Percentiles rank a stretch among this genome's conserved stretches.
Evolutionary conservation across 2,888 invertebrate species (phyloP).

Genomic region (Alloscopus bannaensis): DNA sequence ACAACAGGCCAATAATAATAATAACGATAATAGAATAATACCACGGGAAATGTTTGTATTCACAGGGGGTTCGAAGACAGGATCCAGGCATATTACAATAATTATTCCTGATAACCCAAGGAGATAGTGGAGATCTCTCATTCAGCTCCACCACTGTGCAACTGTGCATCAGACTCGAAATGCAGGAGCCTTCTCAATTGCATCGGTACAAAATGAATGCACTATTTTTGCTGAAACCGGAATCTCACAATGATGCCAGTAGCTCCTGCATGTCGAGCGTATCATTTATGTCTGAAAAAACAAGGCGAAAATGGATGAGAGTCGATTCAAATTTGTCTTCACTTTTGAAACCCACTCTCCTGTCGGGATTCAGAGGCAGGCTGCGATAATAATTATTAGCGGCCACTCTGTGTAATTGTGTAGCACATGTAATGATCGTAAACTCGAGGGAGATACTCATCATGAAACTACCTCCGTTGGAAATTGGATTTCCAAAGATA

Average conservation of each 20-base stretch:
- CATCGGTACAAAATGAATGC: not conserved
- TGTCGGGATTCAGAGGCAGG: no score
- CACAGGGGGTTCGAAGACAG: conserved; percentile 57
- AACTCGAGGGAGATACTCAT: no score
- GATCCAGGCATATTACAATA: conserved; percentile 59
- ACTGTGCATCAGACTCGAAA: no score
- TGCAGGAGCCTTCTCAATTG: conserved; percentile 11
- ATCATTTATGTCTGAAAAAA: not conserved
- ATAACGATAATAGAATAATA: conserved; percentile 49
- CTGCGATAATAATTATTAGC: no score
- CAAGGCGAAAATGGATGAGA: no score
- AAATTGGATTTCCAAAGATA: not conserved
- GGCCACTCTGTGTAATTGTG: no score
- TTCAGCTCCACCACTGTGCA: conserved; percentile 33
- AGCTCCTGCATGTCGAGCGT: not conserved
- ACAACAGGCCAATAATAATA: conserved; percentile 35
- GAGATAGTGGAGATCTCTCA: conserved; percentile 49
- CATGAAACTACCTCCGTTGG: no score
- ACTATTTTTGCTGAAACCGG: not conserved
- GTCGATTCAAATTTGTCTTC: no score
- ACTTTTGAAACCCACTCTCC: no score
- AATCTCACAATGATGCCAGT: not conserved
- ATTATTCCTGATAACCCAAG: conserved; percentile 53
- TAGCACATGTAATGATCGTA: no score
- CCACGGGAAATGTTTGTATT: conserved; percentile 55